Conservation (phyloP, 2,113 vertebrate genomes). For the Azemiops feae region DNA sequence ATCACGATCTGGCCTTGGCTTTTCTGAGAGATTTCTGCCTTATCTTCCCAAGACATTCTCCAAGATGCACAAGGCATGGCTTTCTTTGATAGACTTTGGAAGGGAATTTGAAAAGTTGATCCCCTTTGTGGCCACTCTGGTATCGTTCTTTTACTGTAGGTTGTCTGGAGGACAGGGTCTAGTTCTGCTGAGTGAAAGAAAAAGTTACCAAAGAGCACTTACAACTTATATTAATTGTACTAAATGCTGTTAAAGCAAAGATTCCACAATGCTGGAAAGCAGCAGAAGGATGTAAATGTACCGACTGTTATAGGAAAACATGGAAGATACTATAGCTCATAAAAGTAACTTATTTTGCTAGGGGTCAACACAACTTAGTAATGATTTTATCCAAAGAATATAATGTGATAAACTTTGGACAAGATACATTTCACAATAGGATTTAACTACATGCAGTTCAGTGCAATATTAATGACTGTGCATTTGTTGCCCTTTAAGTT, state of each 20-base stretch:
- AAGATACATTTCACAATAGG: neutral
- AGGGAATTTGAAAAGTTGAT: neutral
- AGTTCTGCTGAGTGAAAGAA: neutral
- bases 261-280: neutral
- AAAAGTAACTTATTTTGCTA: neutral
- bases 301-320: neutral
- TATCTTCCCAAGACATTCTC: neutral
- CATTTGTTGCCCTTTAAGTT: neutral
- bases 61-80: neutral
- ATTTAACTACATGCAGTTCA: neutral
- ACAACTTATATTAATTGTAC: neutral
- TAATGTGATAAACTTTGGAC: neutral
- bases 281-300: neutral
- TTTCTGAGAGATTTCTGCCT: neutral
- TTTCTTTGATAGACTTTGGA: neutral
- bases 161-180: neutral
- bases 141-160: neutral
- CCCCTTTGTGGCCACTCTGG: neutral
- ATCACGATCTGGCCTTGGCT: neutral
- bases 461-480: neutral
- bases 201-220: neutral
- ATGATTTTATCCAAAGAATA: neutral
- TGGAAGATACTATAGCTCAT: neutral
- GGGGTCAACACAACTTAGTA: neutral
- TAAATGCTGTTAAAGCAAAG: neutral